Percentiles rank a stretch among this genome's conserved stretches.
Evolutionary conservation across 1,140 invertebrate genomes (phyloP).

Genomic region (Atopsyche davidsoni): DNA sequence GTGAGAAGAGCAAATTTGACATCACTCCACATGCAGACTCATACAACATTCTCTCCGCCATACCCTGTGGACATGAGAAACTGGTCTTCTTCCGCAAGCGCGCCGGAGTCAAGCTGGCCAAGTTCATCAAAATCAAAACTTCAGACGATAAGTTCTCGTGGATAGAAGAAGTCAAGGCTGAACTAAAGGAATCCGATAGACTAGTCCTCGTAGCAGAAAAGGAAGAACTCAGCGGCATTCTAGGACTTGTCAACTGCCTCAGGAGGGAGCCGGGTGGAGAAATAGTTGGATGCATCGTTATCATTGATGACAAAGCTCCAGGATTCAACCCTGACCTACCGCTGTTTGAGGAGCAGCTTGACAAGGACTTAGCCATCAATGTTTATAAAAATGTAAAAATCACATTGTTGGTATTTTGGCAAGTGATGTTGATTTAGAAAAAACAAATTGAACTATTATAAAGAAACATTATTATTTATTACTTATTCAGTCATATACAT

Average conservation of each 20-base stretch:
- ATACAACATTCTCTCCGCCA: no score
- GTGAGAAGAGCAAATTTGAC: slow-evolving; percentile 41
- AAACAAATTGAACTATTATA: no score
- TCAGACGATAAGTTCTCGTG: slow-evolving; percentile 38
- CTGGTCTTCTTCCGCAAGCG: slow-evolving; percentile 42
- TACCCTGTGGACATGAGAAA: slow-evolving; percentile 41
- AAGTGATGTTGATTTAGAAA: no score
- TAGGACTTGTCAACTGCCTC: slow-evolving; percentile 78
- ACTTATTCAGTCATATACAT: neutral
- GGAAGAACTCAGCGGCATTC: slow-evolving; percentile 65
- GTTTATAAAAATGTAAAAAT: slow-evolving; percentile 58
- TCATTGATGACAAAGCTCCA: slow-evolving; percentile 60
- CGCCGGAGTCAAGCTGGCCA: slow-evolving; percentile 39
- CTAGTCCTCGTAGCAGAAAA: slow-evolving; percentile 56
- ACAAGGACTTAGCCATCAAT: slow-evolving; percentile 76
- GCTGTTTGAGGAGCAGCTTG: slow-evolving; percentile 59
- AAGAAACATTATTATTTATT: no score
- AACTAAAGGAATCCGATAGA: slow-evolving; percentile 49
- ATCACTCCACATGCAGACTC: no score
- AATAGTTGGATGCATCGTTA: slow-evolving; percentile 54
- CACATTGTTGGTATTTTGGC: no score
- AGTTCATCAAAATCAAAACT: slow-evolving; percentile 38
- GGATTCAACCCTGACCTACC: slow-evolving; percentile 56
- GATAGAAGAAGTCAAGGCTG: slow-evolving; percentile 47
- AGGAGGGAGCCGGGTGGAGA: slow-evolving; percentile 63